Percentiles rank a stretch among this genome's conserved stretches.
phyloP scores from a whole-genome alignment of 2,113 vertebrate species.

The Leptobrachium leishanense region DNA sequence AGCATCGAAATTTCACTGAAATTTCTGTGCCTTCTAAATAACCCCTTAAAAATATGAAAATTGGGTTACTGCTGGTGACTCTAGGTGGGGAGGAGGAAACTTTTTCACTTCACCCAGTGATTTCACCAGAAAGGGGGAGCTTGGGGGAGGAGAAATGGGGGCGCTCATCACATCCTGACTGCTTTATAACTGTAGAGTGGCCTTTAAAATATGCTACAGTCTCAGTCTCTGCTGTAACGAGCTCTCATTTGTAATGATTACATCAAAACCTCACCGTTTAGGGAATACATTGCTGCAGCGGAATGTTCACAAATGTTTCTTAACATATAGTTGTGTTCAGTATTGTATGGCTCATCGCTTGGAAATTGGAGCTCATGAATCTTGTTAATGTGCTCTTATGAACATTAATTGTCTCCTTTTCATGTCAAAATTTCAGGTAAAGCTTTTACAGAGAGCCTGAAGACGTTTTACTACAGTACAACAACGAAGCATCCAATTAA shows the following conservation, averaged over 20 bases:
- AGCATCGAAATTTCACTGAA: too few relatives aligned
- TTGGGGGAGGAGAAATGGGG: too few relatives aligned
- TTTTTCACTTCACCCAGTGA: too few relatives aligned
- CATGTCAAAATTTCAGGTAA: constrained; percentile 25
- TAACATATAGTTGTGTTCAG: constrained; percentile 30
- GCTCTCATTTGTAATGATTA: constrained; percentile 21
- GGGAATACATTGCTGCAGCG: background rate
- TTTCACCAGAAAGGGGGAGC: too few relatives aligned
- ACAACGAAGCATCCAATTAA: constrained; percentile 22
- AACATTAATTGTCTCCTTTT: constrained; percentile 41
- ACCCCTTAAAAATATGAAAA: too few relatives aligned
- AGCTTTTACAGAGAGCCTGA: background rate
- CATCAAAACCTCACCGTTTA: background rate
- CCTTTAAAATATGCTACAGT: background rate
- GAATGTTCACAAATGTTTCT: constrained; percentile 7
- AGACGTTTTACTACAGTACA: constrained; percentile 10
- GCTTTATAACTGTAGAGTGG: too few relatives aligned
- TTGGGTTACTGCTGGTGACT: too few relatives aligned
- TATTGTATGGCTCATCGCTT: constrained; percentile 15
- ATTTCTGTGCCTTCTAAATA: too few relatives aligned
- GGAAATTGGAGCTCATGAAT: constrained; percentile 20
- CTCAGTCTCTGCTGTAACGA: background rate
- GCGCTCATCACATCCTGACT: too few relatives aligned
- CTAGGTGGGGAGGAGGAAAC: too few relatives aligned
- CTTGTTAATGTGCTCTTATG: constrained; percentile 27